phyloP scores from a whole-genome alignment of 2,888 invertebrate species.

The Drosophila suboccidentalis region DNA sequence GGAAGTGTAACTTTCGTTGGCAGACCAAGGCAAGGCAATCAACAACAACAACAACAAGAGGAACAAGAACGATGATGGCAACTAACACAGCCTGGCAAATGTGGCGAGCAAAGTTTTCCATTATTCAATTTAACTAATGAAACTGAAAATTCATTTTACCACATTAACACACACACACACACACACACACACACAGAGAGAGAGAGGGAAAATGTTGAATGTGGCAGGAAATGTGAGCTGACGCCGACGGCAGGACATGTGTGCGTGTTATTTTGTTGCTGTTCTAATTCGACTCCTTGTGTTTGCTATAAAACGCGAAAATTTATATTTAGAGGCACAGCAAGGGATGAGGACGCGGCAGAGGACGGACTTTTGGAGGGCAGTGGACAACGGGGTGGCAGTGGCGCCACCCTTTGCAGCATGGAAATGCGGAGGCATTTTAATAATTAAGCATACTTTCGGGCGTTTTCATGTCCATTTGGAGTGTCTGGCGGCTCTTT shows the following conservation, averaged over 20 bases:
- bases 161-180: slow-evolving; percentile 82
- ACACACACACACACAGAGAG: slow-evolving; percentile 49
- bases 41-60: slow-evolving; percentile 38
- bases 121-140: slow-evolving; percentile 85
- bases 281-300: slow-evolving; percentile 35
- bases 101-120: slow-evolving; percentile 81
- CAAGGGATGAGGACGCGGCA: slow-evolving; percentile 18
- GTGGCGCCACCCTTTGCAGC: slow-evolving; percentile 36
- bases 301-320: slow-evolving; percentile 76
- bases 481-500: slow-evolving; percentile 34
- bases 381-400: slow-evolving; percentile 10
- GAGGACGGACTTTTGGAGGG: neutral
- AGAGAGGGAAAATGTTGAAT: slow-evolving; percentile 36
- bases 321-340: slow-evolving; percentile 65
- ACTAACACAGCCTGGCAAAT: slow-evolving; percentile 55
- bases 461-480: slow-evolving; percentile 71
- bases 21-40: slow-evolving; percentile 64
- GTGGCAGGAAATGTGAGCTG: slow-evolving; percentile 73
- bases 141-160: slow-evolving; percentile 84
- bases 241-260: slow-evolving; percentile 73
- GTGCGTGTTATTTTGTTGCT: slow-evolving; percentile 66
- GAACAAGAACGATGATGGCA: slow-evolving; percentile 32
- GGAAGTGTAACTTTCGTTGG: slow-evolving; percentile 79
- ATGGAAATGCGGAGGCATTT: slow-evolving; percentile 59
- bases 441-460: slow-evolving; percentile 80